Conservation (phyloP, 2,113 vertebrate genomes). For the Butorides virescens region DNA sequence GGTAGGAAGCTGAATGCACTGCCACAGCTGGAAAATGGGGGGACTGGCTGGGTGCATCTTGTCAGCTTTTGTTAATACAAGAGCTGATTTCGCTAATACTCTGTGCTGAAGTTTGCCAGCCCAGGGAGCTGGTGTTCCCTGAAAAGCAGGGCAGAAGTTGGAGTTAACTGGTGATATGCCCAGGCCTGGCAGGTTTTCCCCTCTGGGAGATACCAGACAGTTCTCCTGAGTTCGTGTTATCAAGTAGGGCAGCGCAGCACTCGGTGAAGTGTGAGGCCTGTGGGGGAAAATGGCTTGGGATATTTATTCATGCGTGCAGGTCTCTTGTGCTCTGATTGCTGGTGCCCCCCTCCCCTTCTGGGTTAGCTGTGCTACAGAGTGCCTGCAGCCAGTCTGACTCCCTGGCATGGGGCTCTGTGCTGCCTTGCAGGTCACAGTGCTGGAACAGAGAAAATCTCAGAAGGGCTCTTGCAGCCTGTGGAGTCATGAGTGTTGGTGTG, state of each 20-base stretch:
- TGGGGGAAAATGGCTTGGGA: background rate
- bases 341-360: background rate
- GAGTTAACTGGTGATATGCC: background rate
- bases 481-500: background rate
- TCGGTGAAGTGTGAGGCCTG: background rate
- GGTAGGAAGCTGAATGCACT: conserved; percentile 67
- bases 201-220: background rate
- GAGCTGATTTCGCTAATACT: background rate
- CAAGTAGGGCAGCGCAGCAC: background rate
- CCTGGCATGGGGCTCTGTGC: background rate
- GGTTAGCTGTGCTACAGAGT: background rate
- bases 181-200: background rate
- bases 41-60: background rate
- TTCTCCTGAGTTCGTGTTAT: background rate
- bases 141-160: background rate
- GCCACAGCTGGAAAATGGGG: background rate
- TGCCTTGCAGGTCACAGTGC: rapidly evolving
- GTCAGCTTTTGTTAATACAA: rapidly evolving
- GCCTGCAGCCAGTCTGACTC: background rate
- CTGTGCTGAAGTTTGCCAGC: background rate
- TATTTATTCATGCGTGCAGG: background rate
- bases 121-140: background rate
- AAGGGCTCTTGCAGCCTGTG: background rate
- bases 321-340: background rate
- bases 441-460: background rate